Base-by-base conservation (phyloP, 2,113 vertebrate genomes). In the Phrynocephalus versicolor region DNA sequence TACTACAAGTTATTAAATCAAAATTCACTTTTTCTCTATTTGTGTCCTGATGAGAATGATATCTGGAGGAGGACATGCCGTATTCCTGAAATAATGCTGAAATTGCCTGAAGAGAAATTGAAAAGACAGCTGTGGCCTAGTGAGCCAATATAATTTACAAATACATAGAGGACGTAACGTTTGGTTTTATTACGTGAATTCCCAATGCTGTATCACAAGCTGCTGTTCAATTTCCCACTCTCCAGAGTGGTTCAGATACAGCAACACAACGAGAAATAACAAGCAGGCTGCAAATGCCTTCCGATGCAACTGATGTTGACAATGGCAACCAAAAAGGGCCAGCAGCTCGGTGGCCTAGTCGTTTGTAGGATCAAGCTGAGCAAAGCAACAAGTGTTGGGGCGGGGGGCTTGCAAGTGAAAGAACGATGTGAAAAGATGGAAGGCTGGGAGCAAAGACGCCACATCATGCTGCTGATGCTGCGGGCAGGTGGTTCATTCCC, bases 31-130 rank as follows among this genome's bases (percentile, higher is more conserved):
- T 25, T 72, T 72, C 72, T 15, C 10, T 10, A 35, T 72, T 45
- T 80, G 55, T 45, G 87, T 19, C 84, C 58, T 85, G 79, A 72
- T 69, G 82, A 57, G 9, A 79, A 30, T 39, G 25, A 75, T 67
- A 71, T 74, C n/a, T 72, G 75, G 6, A 84, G n/a, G 87, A 73
- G 82, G 92, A 90, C 55, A 12, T 14, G 21, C 83, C 62, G 37
- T 90, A 35, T 6, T 19, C 70, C 25, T 76, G 76, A 90, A 90
- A 84, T 33, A 85, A 89, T 90, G 60, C 64, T 83, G 57, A 73
- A 45, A 57, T 37, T 77, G 83, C 33, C 9, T 55, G 23, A 33
- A 71, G 65, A 41, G 12, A 70, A 4, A 58, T 13, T 35, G 51
- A 41, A 70, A 77, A 71, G 27, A 39, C 7, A 12, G 21, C 21